A percentile compares a stretch with the other conserved stretches of the same genome.
These are phyloP conservation scores for Antennarius striatus DNA, from an alignment of 2,113 vertebrate genomes.

Conservation along the genomic window DNA sequence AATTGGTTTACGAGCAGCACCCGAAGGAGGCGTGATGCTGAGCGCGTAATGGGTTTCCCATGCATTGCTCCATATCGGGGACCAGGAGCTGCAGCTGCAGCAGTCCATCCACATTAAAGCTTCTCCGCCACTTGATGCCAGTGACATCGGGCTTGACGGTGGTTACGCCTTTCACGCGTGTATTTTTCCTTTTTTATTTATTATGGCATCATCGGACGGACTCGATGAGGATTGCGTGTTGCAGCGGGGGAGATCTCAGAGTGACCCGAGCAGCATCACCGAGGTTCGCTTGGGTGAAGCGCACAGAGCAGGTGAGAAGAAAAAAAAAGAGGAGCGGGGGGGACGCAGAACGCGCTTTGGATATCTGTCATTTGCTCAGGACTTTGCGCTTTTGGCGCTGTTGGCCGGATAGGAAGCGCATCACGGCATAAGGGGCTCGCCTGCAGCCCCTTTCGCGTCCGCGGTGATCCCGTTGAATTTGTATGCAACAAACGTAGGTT, in stretches of 20 bases:
- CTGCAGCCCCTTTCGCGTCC: not conserved
- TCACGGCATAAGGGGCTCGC: conserved; percentile 1
- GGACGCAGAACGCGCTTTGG: conserved; percentile 13
- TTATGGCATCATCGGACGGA: conserved; percentile 88
- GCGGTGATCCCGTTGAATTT: conserved; percentile 26
- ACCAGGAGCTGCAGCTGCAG: conserved; percentile 65
- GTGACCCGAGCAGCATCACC: conserved; percentile 91
- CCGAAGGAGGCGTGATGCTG: conserved; percentile 61
- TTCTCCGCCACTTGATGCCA: conserved; percentile 63
- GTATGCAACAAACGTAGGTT: conserved; percentile 41
- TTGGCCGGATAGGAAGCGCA: not conserved
- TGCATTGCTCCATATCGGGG: conserved; percentile 49
- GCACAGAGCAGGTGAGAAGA: conserved; percentile 81
- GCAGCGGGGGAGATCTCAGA: conserved; percentile 90
- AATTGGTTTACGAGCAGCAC: conserved; percentile 35
- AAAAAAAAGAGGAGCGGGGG: not conserved
- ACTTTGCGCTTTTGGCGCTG: not conserved
- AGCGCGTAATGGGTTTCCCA: conserved; percentile 69
- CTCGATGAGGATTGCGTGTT: conserved; percentile 83
- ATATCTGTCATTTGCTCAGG: conserved; percentile 11
- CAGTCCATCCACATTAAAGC: conserved; percentile 54
- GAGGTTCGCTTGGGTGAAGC: conserved; percentile 80
- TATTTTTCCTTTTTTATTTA: conserved; percentile 31
- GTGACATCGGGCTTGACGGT: conserved; percentile 78
- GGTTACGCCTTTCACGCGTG: conserved; percentile 55